Evolutionary conservation across 2,888 invertebrate species (phyloP).

Genomic region (Cataglyphis livida): DNA sequence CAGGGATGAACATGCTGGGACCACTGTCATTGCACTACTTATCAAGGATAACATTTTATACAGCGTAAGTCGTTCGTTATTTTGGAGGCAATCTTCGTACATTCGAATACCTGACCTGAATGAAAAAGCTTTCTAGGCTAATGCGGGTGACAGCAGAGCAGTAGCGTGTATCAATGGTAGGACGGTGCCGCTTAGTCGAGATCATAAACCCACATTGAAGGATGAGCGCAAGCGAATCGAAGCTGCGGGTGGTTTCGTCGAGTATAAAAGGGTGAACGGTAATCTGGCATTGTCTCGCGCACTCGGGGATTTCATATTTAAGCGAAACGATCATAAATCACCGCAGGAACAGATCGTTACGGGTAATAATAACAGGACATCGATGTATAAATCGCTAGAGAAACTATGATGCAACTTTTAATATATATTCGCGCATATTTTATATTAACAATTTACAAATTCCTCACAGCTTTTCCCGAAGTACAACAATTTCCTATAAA

Average conservation of each 20-base stretch:
- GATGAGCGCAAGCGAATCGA: slow-evolving; percentile 95
- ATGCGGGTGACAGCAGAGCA: slow-evolving; percentile 98
- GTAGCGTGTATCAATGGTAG: slow-evolving; percentile 95
- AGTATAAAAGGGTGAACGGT: slow-evolving; percentile 99
- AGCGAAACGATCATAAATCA: slow-evolving; percentile 93
- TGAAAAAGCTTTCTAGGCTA: slow-evolving; percentile 88
- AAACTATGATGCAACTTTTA: neutral
- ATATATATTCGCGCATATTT: neutral
- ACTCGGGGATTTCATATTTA: slow-evolving; percentile 98
- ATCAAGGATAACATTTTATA: slow-evolving; percentile 94
- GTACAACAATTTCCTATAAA: slow-evolving; percentile 93
- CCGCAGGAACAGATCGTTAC: slow-evolving; percentile 99
- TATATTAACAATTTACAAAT: slow-evolving; percentile 64
- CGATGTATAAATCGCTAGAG: neutral
- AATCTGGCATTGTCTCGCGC: slow-evolving; percentile 98
- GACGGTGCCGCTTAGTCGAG: slow-evolving; percentile 91
- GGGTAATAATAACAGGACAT: slow-evolving; percentile 87
- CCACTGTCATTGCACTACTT: slow-evolving; percentile 95
- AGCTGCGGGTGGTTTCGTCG: slow-evolving; percentile 99
- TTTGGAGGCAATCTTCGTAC: neutral
- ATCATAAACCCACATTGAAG: slow-evolving; percentile 98
- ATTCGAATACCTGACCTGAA: slow-evolving; percentile 31
- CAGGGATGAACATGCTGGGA: slow-evolving; percentile 97
- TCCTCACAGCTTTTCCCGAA: slow-evolving; percentile 94
- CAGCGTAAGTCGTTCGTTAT: slow-evolving; percentile 88